Evolutionary conservation across 2,113 vertebrate species (phyloP), one percentile per base, ranked within the genome.

Genomic region (Suncus etruscus): DNA sequence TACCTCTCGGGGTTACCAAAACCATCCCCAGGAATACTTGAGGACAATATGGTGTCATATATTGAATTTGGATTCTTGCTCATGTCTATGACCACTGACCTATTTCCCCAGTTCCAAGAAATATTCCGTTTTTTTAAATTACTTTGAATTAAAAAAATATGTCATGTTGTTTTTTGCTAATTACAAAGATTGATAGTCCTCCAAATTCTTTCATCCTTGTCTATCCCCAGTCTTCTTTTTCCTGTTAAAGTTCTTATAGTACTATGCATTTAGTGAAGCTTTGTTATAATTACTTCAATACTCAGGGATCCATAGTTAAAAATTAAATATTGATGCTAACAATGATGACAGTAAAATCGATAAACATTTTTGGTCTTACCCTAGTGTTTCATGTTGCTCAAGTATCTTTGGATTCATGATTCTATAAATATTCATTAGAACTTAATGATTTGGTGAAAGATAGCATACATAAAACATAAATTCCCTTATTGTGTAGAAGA

Each of bases 381-480:
- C 8, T 74, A 70, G 29, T 45, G n/a, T 54, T 65, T 29, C 25
- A 10, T 11, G 68, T 63, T n/a, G n/a, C 15, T 9, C 11, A 51
- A 58, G 3, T 22, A 58, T 91, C 27, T 91, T 70, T 58, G 1
- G 6, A 39, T 63, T 31, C 87, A 74, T 92, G 14, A 5, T 73
- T 76, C 32, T 66, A 39, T 18, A 82, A 63, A 54, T 68, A 31
- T 54, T 47, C n/a, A 72, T 80, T 51, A 85, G 47, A 25, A 90
- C 16, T 78, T 79, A 39, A 84, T 78, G 29, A 91, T 68, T 87
- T 89, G 50, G 31, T 83, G n/a, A 86, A 73, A 80, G 31, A 61
- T 61, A 61, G 18, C 66, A 48, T 48, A 3, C 1, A 82, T 73
- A 50, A 78, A 70, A 10, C 24, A 79, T 75, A 20, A 66, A 84